Conservation (phyloP, 2,113 vertebrate species). For the Talpa occidentalis region DNA sequence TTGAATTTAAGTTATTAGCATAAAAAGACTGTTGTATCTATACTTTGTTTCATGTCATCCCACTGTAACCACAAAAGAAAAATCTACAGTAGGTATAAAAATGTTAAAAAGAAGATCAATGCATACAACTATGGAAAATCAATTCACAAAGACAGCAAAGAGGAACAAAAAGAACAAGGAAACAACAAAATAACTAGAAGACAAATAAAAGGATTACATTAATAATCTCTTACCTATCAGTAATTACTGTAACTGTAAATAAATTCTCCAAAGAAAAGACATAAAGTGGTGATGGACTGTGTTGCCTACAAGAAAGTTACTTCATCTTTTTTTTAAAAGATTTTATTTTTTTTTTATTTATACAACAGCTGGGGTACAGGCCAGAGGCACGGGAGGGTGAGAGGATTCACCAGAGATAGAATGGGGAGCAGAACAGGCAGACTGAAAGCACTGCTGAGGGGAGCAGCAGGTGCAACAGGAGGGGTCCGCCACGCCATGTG, state of each 20-base stretch:
- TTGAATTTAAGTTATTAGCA: background rate
- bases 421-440: too few species aligned
- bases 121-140: background rate
- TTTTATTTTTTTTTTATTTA: too few species aligned
- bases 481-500: too few species aligned
- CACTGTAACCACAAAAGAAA: background rate
- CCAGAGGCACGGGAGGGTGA: too few species aligned
- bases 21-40: background rate
- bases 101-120: background rate
- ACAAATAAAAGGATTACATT: background rate
- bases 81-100: background rate
- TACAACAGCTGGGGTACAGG: too few species aligned
- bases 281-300: background rate
- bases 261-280: too few species aligned
- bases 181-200: background rate
- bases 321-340: too few species aligned
- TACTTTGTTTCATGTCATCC: background rate
- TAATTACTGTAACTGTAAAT: background rate
- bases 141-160: background rate
- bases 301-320: background rate
- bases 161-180: background rate
- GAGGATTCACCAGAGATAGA: too few species aligned
- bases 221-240: background rate
- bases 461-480: too few species aligned
- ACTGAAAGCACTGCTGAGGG: too few species aligned